Evolutionary conservation across 2,888 invertebrate genomes (phyloP), one percentile per base, ranked within the genome.

Genomic region (Caenorhabditis sp.): DNA sequence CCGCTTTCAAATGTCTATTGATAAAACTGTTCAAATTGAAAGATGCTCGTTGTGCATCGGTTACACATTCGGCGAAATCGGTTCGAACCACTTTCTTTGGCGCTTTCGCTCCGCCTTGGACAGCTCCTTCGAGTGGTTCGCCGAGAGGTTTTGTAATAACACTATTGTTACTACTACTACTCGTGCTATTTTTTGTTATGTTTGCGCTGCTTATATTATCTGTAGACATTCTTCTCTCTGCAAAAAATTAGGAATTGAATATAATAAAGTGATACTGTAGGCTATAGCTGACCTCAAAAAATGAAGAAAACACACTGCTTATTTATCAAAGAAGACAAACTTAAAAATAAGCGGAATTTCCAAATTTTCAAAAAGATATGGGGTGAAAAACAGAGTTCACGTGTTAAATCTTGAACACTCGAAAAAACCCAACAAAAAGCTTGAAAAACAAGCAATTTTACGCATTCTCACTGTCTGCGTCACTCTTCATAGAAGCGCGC

Each of bases 1-100:
- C 59, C 1, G n/a, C 25, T 49, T 12, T 43, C 8, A 59, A 21
- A 25, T 59, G 59, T 43, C 49, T 2, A 14, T 17, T 23, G 12
- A 59, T 59, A 59, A 59, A 59, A 17, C 7, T 23, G 49, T 43
- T 43, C 17, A 59, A 17, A 25, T 59, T 59, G 25, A 59, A 59
- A 3, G 7, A 21, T 25, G 21, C 4, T 17, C 59, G 21, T 25
- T 59, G 59, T 1, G 17, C 49, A 49, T 59, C 59, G 3, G 49
- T 59, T 14, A 59, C 14, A 8, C 20, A 38, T n/a, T 58, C 58
- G 36, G 10, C 10, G 20, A 58, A 58, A 36, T 58, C 58, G 10
- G 58, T 58, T 21, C 58, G n/a, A 38, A 58, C 56, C 5, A 23
- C n/a, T n/a, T 56, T 56, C 26, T 56, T 56, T 5, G 14, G 14